Conservation (phyloP, 1,140 invertebrate species). For the Drosophila neocordata region DNA sequence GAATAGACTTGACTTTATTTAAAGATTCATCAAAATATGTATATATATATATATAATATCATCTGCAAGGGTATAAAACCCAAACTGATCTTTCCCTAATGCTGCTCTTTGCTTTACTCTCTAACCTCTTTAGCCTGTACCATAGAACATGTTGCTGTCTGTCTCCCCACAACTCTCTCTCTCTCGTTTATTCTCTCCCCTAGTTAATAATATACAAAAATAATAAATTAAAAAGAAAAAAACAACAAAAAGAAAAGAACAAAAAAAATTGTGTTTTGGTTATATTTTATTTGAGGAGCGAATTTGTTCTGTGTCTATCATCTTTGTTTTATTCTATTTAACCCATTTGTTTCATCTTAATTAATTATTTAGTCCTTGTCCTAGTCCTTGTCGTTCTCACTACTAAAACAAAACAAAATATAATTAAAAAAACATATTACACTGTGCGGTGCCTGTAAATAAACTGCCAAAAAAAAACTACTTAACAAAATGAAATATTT, state of each 20-base stretch:
- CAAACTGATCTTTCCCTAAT: conserved; percentile 20
- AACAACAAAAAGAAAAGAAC: conserved; percentile 16
- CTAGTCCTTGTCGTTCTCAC: conserved; percentile 49
- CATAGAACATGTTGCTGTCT: conserved; percentile 42
- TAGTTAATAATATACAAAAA: conserved; percentile 11
- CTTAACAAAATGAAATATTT: conserved; percentile 77
- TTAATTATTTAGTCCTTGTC: conserved; percentile 41
- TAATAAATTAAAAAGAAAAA: conserved; percentile 39
- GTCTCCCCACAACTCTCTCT: background rate
- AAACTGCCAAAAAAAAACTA: conserved; percentile 64
- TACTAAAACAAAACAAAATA: conserved; percentile 66
- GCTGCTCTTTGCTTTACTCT: conserved; percentile 5
- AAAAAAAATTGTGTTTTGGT: conserved; percentile 45
- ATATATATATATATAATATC: background rate
- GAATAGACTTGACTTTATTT: too few species aligned
- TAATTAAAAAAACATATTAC: conserved; percentile 71
- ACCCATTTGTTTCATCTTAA: conserved; percentile 24
- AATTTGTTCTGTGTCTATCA: conserved; percentile 16
- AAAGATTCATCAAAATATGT: background rate
- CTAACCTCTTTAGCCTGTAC: conserved; percentile 63
- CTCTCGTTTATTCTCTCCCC: background rate
- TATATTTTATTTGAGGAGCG: conserved; percentile 27
- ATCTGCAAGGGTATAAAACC: conserved; percentile 5
- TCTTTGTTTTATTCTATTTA: conserved; percentile 3
- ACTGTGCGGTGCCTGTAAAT: conserved; percentile 82